Base-by-base conservation (phyloP, 2,113 vertebrate species). In the Hypocryptadius cinnamomeus region DNA sequence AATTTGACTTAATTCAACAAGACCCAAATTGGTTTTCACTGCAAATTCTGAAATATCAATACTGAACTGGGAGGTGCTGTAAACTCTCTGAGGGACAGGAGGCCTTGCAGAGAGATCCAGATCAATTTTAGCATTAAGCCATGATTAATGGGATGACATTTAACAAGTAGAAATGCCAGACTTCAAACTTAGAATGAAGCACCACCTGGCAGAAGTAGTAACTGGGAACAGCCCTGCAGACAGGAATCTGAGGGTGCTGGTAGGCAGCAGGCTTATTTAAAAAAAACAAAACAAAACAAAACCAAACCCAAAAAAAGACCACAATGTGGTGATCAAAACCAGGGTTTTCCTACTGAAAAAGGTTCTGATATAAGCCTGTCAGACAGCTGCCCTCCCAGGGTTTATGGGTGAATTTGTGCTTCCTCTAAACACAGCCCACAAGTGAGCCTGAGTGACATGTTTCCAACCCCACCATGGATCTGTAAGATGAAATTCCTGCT, bases 401-500 rank as follows among this genome's bases (percentile, higher is more conserved):
- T 15, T 89, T 54, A 22, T n/a, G 20, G 20, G 27, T 22, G 53
- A 60, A 68, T 39, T 64, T 63, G 44, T 86, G 19, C 33, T 42
- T 77, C 35, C 35, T 72, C 39, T 50, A 45, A 31, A 51, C 39
- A 54, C 15, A 69, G 39, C 23, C 22, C 25, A 20, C 1, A 2
- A 0, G 0, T 8, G 53, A 84, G 30, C 16, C 48, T 42, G 37
- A 37, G 40, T 0, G 0, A 44, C 23, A 6, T 3, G 15, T 45
- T 88, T 53, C 35, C 53, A 79, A 13, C 35, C 53, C 48, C 57
- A 40, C 24, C 17, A 16, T 35, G 65, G 8, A 9, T 21, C 16
- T 3, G 1, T 22, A 15, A 57, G 15, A 30, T 8, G n/a, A 47
- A 30, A 28, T 44, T 79, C 59, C 47, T 54, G 66, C 11, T 53